Evolutionary conservation across 2,797 vertebrate species (phyloP), one percentile per base, ranked within the genome.

Genomic region (Salarias fasciatus): DNA sequence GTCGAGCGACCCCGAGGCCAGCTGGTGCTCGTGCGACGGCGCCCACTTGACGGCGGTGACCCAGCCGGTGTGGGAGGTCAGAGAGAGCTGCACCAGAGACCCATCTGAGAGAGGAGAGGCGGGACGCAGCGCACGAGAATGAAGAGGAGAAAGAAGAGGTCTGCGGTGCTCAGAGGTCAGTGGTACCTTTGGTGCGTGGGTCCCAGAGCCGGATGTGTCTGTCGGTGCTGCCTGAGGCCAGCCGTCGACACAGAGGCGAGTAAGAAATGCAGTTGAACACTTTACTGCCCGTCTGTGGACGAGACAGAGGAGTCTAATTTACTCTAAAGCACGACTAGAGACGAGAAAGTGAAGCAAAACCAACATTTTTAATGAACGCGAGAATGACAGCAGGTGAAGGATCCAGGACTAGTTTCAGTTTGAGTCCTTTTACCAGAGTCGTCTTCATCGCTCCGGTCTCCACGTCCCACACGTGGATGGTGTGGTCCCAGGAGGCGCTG

Each of bases 401-500:
- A 24, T 24, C 18, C 18, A 24, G 18, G 18, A 24, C 24, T 18
- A 18, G 18, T 24, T n/a, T n/a, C 18, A 24, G 18, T 24, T 24
- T 24, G 18, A 24, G 3, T 24, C 18, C 3, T 24, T 36, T 96
- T 85, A 99, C 97, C 95, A 99, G 85, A 2, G 92, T 94, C 10
- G 94, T 94, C 87, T 97, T 99, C 75, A 93, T 83, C 53, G 61
- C 75, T 40, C 95, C 97, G 0, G 93, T 94, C 85, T 98, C 97
- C 0, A 91, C 90, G 2, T 99, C 96, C 98, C 98, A 99, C 10
- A 99, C 28, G 28, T 93, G 94, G 48, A 99, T 96, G 31, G 95
- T 98, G 86, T 99, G 97, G 82, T 99, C 97, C 97, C 98, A 99
- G 0, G 98, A 99, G 0, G 96, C 95, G 45, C 95, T 99, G 91